Evolutionary conservation across 2,797 vertebrate species (phyloP), one percentile per base, ranked within the genome.

Genomic region (Pseudomugil tenellus): DNA sequence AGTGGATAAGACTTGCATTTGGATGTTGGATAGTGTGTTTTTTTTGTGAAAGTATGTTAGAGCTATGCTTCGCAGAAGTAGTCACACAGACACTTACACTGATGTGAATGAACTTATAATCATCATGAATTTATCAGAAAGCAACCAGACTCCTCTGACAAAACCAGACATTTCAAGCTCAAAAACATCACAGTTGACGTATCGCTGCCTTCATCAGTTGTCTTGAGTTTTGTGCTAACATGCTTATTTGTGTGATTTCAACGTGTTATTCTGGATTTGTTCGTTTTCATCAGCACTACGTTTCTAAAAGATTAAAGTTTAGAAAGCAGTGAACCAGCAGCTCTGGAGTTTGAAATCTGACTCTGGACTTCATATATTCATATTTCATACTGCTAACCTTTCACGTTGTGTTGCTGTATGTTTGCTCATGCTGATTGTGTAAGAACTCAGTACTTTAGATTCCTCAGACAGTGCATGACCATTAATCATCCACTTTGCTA

Each of bases 381-480:
- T 16, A 17, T 28, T 53, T 29, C 6, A 29, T 17, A 53, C 16
- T 1, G 0, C 19, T 67, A 2, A 21, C 17, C 46, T 58, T 23
- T 62, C 21, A 48, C 21, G 29, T 32, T 46, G 29, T 37, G 14
- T 68, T 35, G 23, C 21, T 53, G 26, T 67, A 3, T n/a, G n/a
- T 63, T 72, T 55, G 32, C 48, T 37, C 32, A 16, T 37, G 46
- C 26, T 37, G 28, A 57, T 49, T 66, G 31, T 52, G n/a, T 31
- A 51, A 37, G 34, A 66, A 1, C 5, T 48, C 43, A n/a, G 13
- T 69, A 43, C 7, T 32, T 49, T 51, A 37, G 51, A 58, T 60
- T 58, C 16, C 28, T 60, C 16, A 29, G 41, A 62, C 56, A 70
- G 25, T 81, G 84, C 86, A 84, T 84, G 79, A 75, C 43, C 43